phyloP scores from a whole-genome alignment of 2,888 invertebrate species.

The Exocentrus adspersus region DNA sequence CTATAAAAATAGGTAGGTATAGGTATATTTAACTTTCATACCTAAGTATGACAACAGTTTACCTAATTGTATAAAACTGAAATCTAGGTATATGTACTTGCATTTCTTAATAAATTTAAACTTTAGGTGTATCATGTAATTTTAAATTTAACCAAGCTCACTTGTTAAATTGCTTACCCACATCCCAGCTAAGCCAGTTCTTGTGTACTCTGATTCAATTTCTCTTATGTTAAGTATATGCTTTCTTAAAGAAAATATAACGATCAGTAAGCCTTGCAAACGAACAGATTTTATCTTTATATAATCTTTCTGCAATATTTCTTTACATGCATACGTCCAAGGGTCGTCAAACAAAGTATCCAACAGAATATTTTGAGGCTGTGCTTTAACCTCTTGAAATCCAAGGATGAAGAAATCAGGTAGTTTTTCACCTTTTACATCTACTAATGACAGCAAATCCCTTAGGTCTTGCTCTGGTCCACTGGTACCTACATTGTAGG shows the following conservation, averaged over 20 bases:
- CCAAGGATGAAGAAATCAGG: conserved; percentile 89
- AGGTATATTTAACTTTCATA: too few species aligned
- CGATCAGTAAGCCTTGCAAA: conserved; percentile 84
- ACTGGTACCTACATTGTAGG: conserved; percentile 91
- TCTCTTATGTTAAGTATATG: conserved; percentile 85
- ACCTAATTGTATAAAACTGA: too few species aligned
- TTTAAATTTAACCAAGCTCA: too few species aligned
- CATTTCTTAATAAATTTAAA: too few species aligned
- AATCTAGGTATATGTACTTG: too few species aligned
- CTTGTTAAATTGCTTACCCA: conserved; percentile 75
- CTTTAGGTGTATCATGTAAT: too few species aligned
- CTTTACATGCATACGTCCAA: conserved; percentile 82
- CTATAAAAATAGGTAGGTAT: too few species aligned
- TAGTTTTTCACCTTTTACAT: conserved; percentile 71
- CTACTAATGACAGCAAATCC: conserved; percentile 69
- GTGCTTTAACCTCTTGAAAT: conserved; percentile 89
- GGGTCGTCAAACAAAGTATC: conserved; percentile 85
- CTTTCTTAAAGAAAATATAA: conserved; percentile 80
- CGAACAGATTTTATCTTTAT: conserved; percentile 83
- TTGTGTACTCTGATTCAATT: conserved; percentile 87
- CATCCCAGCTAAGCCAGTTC: conserved; percentile 90
- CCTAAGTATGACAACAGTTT: too few species aligned
- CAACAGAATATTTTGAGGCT: conserved; percentile 84
- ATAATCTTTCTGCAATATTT: conserved; percentile 76
- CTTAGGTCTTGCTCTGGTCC: conserved; percentile 78